Evolutionary conservation across 2,113 vertebrate species (phyloP), one percentile per base, ranked within the genome.

Genomic region (Camarhynchus parvulus): DNA sequence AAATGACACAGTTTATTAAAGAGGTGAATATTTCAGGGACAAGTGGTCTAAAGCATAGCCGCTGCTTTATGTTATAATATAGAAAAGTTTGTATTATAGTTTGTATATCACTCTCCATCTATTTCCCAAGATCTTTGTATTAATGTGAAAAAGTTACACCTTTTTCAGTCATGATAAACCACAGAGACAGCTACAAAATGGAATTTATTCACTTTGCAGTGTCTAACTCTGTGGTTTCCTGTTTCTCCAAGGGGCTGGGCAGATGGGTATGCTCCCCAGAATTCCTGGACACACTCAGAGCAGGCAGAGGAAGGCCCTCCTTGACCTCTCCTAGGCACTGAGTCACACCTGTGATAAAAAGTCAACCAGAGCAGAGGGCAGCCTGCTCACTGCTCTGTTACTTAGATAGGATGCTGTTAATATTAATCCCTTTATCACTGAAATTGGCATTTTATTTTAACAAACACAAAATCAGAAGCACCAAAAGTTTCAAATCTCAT

Each of bases 1-100:
- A 88, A 95, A 86, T 70, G 33, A 83, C 25, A 83, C 23, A 23
- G 5, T 80, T 92, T 90, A 69, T 31, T 95, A 90, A 85, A 92
- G 35, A 80, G 58, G 35, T 79, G 58, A 87, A 46, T 83, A 66
- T 62, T 91, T 94, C 67, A 74, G 35, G 37, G 24, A 17, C 42
- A 90, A 59, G 63, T 73, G 15, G 11, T 62, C 46, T 92, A 74
- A 92, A 92, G 10, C 39, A 72, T 15, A 74, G 27, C 30, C 59
- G 41, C 81, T 94, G 53, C 49, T 95, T 89, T 66, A 53, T 41
- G 37, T 37, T n/a, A 21, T 73, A 55, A 50, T 15, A 30, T 22
- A 37, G 33, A 70, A 56, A 83, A 86, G 35, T 59, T 83, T 80
- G n/a, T 64, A 13, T 90, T 35, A 49, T 23, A 42, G 13, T 75